A percentile compares a stretch with the other conserved stretches of the same genome.
Conservation (phyloP, 2,113 vertebrate species). For the Brachirus orientalis region DNA sequence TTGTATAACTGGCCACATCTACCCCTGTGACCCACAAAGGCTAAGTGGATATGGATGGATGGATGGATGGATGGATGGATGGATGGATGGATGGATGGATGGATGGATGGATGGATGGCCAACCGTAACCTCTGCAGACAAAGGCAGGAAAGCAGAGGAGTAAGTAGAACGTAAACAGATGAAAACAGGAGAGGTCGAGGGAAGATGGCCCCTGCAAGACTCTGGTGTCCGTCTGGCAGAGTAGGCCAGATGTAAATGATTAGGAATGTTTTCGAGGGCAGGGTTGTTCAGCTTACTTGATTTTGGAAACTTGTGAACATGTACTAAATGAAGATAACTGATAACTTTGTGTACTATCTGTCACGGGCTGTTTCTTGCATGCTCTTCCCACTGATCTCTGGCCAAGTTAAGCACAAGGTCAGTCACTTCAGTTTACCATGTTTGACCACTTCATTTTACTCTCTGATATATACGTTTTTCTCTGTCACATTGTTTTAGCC, state of each 20-base stretch:
- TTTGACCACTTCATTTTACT: neutral
- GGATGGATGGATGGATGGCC: no score
- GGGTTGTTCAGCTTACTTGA: constrained; percentile 36
- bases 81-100: no score
- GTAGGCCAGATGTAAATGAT: constrained; percentile 62
- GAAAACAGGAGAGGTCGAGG: neutral
- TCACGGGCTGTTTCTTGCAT: constrained; percentile 22
- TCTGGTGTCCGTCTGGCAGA: constrained; percentile 24
- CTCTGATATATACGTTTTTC: constrained; percentile 1
- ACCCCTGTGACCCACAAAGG: no score
- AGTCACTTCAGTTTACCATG: neutral
- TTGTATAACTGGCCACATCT: no score
- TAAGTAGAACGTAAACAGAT: no score
- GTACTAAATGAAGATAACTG: constrained; percentile 6
- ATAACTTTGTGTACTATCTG: constrained; percentile 17
- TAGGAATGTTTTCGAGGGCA: constrained; percentile 27
- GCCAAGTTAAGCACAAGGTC: constrained; percentile 48
- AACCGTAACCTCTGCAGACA: neutral
- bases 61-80: no score
- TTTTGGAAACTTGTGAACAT: constrained; percentile 42
- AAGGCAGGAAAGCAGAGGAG: neutral
- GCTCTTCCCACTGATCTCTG: constrained; percentile 17
- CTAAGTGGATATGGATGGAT: no score
- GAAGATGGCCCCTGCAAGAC: constrained; percentile 19
- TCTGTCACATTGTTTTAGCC: constrained; percentile 15